phyloP scores from a whole-genome alignment of 2,888 invertebrate species.

The Chesias legatella region DNA sequence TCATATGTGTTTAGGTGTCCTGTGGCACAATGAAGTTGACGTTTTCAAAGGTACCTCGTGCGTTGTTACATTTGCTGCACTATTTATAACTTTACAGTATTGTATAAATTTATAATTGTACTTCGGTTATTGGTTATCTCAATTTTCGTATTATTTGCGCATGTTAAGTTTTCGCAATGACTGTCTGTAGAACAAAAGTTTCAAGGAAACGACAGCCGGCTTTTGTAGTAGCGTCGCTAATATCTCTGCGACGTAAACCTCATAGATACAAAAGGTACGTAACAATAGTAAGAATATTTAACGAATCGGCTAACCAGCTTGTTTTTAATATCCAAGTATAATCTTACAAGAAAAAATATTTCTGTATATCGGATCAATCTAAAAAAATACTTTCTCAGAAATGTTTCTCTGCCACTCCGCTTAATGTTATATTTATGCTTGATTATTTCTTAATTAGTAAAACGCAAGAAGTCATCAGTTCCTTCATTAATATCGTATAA shows the following conservation, averaged over 20 bases:
- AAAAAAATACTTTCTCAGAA: no score
- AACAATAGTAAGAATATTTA: constrained; percentile 2
- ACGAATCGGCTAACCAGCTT: no score
- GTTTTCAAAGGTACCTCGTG: constrained; percentile 20
- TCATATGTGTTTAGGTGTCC: constrained; percentile 12
- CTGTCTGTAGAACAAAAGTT: constrained; percentile 22
- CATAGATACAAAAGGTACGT: constrained; percentile 36
- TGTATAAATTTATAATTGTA: constrained; percentile 15
- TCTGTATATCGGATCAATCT: no score
- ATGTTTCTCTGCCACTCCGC: no score
- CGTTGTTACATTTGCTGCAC: no score
- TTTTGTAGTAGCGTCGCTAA: constrained; percentile 33
- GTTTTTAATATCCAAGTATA: no score
- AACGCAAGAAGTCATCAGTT: no score
- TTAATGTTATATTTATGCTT: no score
- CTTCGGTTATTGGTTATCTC: background rate
- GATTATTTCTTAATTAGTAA: no score
- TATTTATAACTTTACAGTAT: no score
- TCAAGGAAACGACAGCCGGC: constrained; percentile 29
- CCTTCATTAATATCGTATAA: no score
- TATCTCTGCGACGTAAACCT: constrained; percentile 36
- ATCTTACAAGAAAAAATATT: no score
- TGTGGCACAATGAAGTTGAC: constrained; percentile 15
- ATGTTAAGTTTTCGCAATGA: constrained; percentile 24
- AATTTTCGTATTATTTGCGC: background rate